Evolutionary conservation across 2,113 vertebrate genomes (phyloP).

Genomic region (Pedionomus torquatus): DNA sequence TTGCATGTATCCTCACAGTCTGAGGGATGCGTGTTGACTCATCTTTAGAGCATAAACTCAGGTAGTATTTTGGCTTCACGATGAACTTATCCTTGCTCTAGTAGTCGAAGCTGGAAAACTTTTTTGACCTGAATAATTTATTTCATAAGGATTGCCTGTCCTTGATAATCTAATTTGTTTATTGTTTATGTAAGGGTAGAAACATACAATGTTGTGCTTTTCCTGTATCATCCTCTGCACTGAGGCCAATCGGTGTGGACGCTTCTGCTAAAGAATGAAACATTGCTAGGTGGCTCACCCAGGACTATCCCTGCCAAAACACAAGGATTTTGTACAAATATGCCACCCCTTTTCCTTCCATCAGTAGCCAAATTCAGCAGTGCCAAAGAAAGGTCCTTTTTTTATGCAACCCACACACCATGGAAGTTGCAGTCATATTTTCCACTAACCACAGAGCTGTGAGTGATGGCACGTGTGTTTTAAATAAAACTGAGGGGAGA

Average conservation of each 20-base stretch:
- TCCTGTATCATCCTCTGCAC: background rate
- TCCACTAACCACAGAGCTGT: slow-evolving; percentile 70
- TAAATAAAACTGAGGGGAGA: slow-evolving; percentile 63
- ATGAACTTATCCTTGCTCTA: background rate
- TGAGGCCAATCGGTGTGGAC: background rate
- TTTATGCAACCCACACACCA: slow-evolving; percentile 38
- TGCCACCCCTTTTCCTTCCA: slow-evolving; percentile 22
- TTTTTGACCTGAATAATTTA: background rate
- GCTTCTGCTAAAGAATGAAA: background rate
- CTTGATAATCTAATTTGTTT: background rate
- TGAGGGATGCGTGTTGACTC: background rate
- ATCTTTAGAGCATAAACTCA: background rate
- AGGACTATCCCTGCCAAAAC: background rate
- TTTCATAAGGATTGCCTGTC: background rate
- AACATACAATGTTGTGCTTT: background rate
- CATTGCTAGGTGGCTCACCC: background rate
- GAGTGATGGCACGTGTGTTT: slow-evolving; percentile 71
- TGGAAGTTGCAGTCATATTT: slow-evolving; percentile 70
- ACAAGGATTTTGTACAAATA: slow-evolving; percentile 23
- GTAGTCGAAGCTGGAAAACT: background rate
- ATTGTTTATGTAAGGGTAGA: background rate
- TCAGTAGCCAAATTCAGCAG: slow-evolving; percentile 24
- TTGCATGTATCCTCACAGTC: accelerated
- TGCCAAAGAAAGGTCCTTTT: slow-evolving; percentile 16
- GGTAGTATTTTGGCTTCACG: background rate